A percentile compares a stretch with the other conserved stretches of the same genome.
phyloP scores from a whole-genome alignment of 2,797 vertebrate species.

The Columba guinea region DNA sequence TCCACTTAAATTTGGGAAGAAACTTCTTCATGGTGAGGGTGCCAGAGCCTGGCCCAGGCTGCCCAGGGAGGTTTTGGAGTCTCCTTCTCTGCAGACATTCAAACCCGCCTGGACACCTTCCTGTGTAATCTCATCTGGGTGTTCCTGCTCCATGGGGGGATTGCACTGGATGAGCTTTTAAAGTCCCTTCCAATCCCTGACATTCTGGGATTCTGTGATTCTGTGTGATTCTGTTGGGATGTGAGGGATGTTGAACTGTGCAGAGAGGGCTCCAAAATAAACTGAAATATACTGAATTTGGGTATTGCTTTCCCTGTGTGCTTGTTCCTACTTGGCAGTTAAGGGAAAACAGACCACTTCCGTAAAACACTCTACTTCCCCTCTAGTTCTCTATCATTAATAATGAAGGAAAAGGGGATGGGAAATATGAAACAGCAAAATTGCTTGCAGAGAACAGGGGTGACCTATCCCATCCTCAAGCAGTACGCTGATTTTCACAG shows the following conservation, averaged over 20 bases:
- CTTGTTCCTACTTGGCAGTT: not conserved
- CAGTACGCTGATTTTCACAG: not conserved
- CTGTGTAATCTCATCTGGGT: too few relatives aligned
- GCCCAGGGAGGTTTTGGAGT: too few relatives aligned
- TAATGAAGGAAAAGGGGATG: not conserved
- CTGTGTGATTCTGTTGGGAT: not conserved
- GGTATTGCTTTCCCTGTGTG: not conserved
- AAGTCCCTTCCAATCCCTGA: too few relatives aligned
- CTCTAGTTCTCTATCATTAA: not conserved
- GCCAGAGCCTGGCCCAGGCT: too few relatives aligned
- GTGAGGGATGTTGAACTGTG: too few relatives aligned
- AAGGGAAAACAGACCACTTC: not conserved
- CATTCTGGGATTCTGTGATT: too few relatives aligned
- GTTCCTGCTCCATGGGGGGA: too few relatives aligned
- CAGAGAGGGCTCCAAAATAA: not conserved
- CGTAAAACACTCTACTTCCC: not conserved
- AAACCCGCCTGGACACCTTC: too few relatives aligned
- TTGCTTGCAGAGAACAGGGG: not conserved
- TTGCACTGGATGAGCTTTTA: too few relatives aligned
- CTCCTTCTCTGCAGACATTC: too few relatives aligned
- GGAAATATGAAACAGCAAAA: not conserved
- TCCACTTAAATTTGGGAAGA: too few relatives aligned
- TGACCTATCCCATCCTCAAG: not conserved
- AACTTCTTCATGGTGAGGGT: too few relatives aligned
- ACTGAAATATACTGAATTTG: not conserved